Evolutionary conservation across 2,888 invertebrate species (phyloP), one percentile per base, ranked within the genome.

Genomic region (Drosophila mayaguana): DNA sequence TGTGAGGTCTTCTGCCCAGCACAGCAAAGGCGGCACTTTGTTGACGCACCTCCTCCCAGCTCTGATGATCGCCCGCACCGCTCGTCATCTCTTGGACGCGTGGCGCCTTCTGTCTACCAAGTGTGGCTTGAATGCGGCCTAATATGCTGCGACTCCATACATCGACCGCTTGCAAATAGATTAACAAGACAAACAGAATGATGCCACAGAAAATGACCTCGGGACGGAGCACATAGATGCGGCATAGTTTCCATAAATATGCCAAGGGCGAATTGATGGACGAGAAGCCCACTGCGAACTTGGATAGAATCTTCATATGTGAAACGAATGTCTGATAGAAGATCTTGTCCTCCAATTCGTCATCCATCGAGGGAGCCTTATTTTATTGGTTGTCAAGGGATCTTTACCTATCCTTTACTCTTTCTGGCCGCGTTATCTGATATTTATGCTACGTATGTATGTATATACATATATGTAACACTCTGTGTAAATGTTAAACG

Each of bases 311-410:
- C 94, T 97, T 97, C 95, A 96, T 95, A 93, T 97, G 96, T 81
- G 97, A 96, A 81, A 96, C 93, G 93, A 97, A 97, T 38, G 97
- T 96, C 94, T 97, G 97, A 93, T 97, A 96, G 90, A 97, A 94
- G 90, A 97, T 96, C 94, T 95, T 96, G 91, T 97, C 97, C 94
- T 97, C 97, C 91, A 97, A 94, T 94, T 97, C 97, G 96, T 97
- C 97, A 95, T 97, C 97, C 97, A 97, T 97, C 78, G 68, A 63
- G 63, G 48, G 57, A 32, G 51, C 50, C 34, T 64, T 42, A 20
- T 34, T 55, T 12, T 38, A n/a, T 22, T 40, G 18, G 16, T 18
- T 51, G 46, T 48, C 14, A 42, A 60, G 22, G 54, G 36, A 55
- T 50, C 63, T 28, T 38, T 38, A 40, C 36, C 45, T 16, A 9